Conservation (phyloP, 2,113 vertebrate genomes). For the Coturnix japonica region DNA sequence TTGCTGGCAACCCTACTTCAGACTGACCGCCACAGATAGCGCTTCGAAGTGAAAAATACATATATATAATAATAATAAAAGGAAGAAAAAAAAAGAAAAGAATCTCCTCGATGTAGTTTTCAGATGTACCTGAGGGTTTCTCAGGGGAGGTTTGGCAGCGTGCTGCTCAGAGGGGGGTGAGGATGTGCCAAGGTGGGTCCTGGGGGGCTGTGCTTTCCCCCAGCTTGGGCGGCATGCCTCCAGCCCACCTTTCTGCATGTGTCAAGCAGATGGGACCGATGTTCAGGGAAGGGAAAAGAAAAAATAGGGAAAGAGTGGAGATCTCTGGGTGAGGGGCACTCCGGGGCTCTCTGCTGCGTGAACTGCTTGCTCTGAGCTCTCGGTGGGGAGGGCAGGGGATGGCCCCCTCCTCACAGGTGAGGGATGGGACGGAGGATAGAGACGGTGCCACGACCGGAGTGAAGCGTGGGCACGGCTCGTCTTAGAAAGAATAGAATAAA, state of each 20-base stretch:
- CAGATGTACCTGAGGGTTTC: neutral
- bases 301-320: neutral
- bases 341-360: neutral
- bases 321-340: neutral
- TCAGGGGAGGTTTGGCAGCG: slow-evolving; percentile 5
- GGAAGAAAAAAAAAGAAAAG: slow-evolving; percentile 75
- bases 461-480: slow-evolving; percentile 71
- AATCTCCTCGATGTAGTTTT: slow-evolving; percentile 1
- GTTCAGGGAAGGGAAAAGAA: neutral
- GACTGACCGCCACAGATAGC: slow-evolving; percentile 89
- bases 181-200: neutral
- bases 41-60: slow-evolving; percentile 72
- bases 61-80: slow-evolving; percentile 46
- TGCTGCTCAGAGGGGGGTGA: neutral
- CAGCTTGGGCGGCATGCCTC: neutral
- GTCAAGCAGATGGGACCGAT: slow-evolving; percentile 64
- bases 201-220: neutral
- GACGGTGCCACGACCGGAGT: slow-evolving; percentile 59
- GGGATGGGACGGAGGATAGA: slow-evolving; percentile 45
- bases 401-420: neutral
- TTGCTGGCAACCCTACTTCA: slow-evolving; percentile 85
- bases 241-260: slow-evolving; percentile 68
- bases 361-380: slow-evolving; percentile 10
- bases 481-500: neutral
- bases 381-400: neutral